Base-by-base conservation (phyloP, 2,888 invertebrate genomes). In the Thalpophila matura region DNA sequence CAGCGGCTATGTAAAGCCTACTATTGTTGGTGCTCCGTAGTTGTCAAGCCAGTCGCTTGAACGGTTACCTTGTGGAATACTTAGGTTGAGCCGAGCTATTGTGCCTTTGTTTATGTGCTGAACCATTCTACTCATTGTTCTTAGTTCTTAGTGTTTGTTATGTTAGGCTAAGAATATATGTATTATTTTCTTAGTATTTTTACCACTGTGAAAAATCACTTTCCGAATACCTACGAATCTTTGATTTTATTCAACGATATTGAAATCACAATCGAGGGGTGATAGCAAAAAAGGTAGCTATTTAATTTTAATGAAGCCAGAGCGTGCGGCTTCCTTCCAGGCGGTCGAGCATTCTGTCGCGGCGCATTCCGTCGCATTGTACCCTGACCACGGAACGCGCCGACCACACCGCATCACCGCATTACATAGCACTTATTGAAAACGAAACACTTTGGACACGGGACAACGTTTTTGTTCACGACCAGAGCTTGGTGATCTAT, bases 291-390 rank as follows among this genome's bases (percentile, higher is more conserved):
- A 66, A 31, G 6, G 10, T 29, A 12, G 31, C n/a, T n/a, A 14
- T 35, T n/a, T 35, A 53, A 47, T 42, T 38, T 60, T 66, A 70
- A 74, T 62, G 68, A 74, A 79, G 71, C 54, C 74, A 38, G 42
- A 57, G 67, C 68, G 54, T 66, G 76, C 58, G 69, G 65, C 68
- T 70, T 71, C 64, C 80, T 80, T 81, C 82, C 82, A 81, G 85
- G 86, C 81, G 85, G 86, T 83, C 86, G 84, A 72, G 76, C 84
- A 82, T 83, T 86, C 81, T 62, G 80, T 73, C 79, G 61, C 79
- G 81, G 81, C 79, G 77, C 90, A 92, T 92, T 92, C 92, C 88
- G 60, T 18, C 49, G 81, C 80, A 86, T 90, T 91, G 91, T 90
- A 69, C 27, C 24, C 43, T 71, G 70, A 77, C 85, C 72, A 61